Conservation (phyloP, 2,113 vertebrate species). For the Myodes glareolus region DNA sequence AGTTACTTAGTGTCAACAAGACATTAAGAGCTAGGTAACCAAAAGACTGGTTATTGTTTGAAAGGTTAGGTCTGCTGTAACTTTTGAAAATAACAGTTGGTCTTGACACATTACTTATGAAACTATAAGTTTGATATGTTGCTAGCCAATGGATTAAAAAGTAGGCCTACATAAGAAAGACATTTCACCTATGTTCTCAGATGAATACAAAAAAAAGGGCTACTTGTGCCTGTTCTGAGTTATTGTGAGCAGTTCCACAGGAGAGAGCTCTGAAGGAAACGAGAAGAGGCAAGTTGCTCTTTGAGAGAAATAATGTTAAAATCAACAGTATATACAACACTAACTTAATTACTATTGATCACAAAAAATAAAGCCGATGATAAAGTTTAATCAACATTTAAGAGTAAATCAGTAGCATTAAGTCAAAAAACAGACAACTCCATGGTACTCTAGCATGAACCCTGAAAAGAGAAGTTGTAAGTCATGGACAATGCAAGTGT, state of each 20-base stretch:
- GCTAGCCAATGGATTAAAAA: not conserved
- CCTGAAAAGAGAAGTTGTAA: slow-evolving; percentile 53
- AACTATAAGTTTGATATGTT: slow-evolving; percentile 35
- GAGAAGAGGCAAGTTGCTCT: not conserved
- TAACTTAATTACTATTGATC: slow-evolving; percentile 53
- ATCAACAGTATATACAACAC: slow-evolving; percentile 49
- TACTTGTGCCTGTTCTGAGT: not conserved
- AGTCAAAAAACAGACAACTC: slow-evolving; percentile 21
- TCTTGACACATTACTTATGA: slow-evolving; percentile 20
- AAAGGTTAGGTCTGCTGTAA: not conserved
- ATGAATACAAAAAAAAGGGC: not conserved
- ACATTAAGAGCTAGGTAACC: not conserved
- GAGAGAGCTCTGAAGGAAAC: not conserved
- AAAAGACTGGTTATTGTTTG: slow-evolving; percentile 6
- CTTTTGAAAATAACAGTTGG: slow-evolving; percentile 31
- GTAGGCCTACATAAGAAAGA: not conserved
- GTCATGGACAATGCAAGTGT: not conserved
- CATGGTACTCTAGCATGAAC: not conserved
- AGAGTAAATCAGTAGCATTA: slow-evolving; percentile 53
- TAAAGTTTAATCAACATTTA: slow-evolving; percentile 62
- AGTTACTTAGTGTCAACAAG: not conserved
- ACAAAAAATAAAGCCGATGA: slow-evolving; percentile 56
- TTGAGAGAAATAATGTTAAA: slow-evolving; percentile 48
- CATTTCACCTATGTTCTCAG: not conserved
- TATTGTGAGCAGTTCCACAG: not conserved